Evolutionary conservation across 2,797 vertebrate genomes (phyloP).

Genomic region (Agapornis canus): DNA sequence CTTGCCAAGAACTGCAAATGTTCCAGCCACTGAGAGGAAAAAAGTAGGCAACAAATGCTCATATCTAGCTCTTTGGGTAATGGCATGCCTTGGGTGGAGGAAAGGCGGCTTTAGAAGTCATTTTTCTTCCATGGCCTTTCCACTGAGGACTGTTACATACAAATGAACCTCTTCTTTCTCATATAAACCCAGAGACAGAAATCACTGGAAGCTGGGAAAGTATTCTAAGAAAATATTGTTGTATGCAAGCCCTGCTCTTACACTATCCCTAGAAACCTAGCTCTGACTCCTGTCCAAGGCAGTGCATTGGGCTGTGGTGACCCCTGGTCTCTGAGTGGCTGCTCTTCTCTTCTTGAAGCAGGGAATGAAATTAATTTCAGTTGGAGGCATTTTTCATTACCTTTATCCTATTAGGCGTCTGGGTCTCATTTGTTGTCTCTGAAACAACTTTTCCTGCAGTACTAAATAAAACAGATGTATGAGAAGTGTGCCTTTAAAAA

Average conservation of each 20-base stretch:
- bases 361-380: neutral
- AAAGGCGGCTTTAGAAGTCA: neutral
- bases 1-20: neutral
- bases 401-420: neutral
- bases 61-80: neutral
- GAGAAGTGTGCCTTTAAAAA: neutral
- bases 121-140: neutral
- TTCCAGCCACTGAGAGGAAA: neutral
- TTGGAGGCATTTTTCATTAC: neutral
- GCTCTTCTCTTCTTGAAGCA: neutral
- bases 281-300: neutral
- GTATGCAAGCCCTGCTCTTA: neutral
- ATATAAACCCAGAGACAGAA: neutral
- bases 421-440: neutral
- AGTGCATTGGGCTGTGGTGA: fast-evolving
- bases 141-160: neutral
- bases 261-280: neutral
- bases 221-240: neutral
- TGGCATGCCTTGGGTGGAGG: neutral
- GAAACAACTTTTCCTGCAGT: neutral
- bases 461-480: neutral
- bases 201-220: neutral
- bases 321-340: neutral
- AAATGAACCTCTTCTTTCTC: neutral
- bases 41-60: neutral